These are phyloP conservation scores for Gastracanthus pulcherrimus DNA, from an alignment of 2,888 invertebrate genomes.

Conservation along the genomic window DNA sequence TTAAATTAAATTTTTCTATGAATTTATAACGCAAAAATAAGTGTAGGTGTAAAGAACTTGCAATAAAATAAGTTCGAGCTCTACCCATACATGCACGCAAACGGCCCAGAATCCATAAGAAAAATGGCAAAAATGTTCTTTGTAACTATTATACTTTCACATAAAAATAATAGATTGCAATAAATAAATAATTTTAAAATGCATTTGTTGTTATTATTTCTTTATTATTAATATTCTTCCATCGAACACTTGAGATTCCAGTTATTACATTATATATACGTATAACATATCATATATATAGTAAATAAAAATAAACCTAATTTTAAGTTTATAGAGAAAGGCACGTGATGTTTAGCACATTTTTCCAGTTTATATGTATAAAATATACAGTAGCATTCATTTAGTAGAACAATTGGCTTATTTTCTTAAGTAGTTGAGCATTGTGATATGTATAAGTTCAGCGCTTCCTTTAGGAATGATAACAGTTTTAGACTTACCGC, in stretches of 20 bases:
- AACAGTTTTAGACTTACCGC: background rate
- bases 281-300: background rate
- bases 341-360: background rate
- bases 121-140: background rate
- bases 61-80: too few relatives aligned
- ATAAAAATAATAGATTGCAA: constrained; percentile 12
- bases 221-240: background rate
- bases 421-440: constrained; percentile 20
- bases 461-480: background rate
- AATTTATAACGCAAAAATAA: too few relatives aligned
- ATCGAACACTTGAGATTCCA: constrained; percentile 21
- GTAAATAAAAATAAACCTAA: background rate
- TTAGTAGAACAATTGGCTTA: background rate
- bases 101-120: too few relatives aligned
- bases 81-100: too few relatives aligned
- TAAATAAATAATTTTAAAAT: constrained; percentile 25
- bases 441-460: background rate
- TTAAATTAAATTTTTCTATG: too few relatives aligned
- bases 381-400: background rate
- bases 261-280: background rate
- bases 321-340: constrained; percentile 3
- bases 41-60: too few relatives aligned
- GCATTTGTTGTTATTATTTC: constrained; percentile 22
- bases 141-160: constrained; percentile 13
- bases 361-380: background rate